Percentiles rank a stretch among this genome's conserved stretches.
Conservation (phyloP, 2,888 invertebrate species). For the Acholoe squamosa region DNA sequence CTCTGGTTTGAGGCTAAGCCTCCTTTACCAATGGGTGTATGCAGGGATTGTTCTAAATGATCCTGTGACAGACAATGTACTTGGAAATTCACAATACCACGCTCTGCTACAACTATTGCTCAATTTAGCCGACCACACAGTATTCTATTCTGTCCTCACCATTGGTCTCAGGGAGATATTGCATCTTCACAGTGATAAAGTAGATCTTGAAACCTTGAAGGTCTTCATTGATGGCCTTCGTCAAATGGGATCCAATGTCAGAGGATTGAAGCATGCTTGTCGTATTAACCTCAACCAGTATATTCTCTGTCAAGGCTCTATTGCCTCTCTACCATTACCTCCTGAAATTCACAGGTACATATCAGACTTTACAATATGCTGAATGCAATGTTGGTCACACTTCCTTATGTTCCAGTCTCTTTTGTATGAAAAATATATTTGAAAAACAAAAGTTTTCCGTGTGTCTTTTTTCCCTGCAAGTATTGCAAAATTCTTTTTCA, state of each 20-base stretch:
- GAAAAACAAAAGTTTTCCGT: too few species aligned
- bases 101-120: background rate
- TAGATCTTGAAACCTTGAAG: background rate
- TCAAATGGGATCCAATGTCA: background rate
- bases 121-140: background rate
- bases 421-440: too few species aligned
- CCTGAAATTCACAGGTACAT: background rate
- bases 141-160: background rate
- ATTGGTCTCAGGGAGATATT: background rate
- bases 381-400: background rate
- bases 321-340: background rate
- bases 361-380: background rate
- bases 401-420: too few species aligned
- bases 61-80: background rate
- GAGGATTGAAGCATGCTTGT: background rate
- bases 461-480: too few species aligned
- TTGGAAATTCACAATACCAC: background rate
- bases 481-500: too few species aligned
- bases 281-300: background rate
- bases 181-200: background rate
- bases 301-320: background rate
- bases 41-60: background rate
- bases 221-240: background rate
- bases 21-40: slow-evolving; percentile 1
- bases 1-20: background rate